Percentiles rank a stretch among this genome's conserved stretches.
Evolutionary conservation across 2,888 invertebrate species (phyloP).

Genomic region (Ectemnius cavifrons): DNA sequence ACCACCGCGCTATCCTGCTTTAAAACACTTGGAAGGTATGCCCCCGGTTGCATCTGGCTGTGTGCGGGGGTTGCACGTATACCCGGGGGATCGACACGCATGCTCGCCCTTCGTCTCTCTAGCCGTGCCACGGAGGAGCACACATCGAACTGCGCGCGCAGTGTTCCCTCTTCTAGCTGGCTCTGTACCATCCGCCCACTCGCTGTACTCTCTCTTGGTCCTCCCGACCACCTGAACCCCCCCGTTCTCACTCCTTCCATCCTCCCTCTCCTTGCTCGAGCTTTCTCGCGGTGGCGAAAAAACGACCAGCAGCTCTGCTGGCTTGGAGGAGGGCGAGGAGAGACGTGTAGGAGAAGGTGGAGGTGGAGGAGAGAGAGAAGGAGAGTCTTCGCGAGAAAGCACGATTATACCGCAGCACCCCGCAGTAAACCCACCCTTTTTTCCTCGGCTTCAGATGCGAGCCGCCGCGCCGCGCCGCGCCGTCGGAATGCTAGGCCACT

Average conservation of each 20-base stretch:
- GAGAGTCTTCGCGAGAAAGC: conserved; percentile 52
- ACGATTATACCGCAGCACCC: conserved; percentile 61
- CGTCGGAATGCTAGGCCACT: conserved; percentile 50
- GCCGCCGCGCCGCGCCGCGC: conserved; percentile 29
- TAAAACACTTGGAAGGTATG: conserved; percentile 47
- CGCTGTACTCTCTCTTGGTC: conserved; percentile 44
- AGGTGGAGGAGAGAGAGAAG: conserved; percentile 6
- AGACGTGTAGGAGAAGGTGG: neutral
- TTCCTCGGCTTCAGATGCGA: conserved; percentile 52
- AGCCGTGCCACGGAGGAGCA: conserved; percentile 29
- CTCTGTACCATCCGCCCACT: conserved; percentile 57
- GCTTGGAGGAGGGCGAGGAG: conserved; percentile 21
- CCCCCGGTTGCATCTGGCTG: conserved; percentile 28
- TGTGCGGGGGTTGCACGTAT: conserved; percentile 22
- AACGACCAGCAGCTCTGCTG: conserved; percentile 7
- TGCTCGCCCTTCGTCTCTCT: conserved; percentile 34
- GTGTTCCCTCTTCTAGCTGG: conserved; percentile 45
- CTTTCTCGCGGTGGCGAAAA: conserved; percentile 29
- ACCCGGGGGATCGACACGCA: conserved; percentile 32
- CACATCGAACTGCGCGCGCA: conserved; percentile 61
- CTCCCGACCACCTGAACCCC: conserved; percentile 55
- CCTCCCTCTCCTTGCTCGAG: conserved; percentile 22
- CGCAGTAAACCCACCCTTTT: conserved; percentile 54
- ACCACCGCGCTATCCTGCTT: conserved; percentile 39
- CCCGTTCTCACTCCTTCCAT: conserved; percentile 23